These are phyloP conservation scores for Bombus ignitus DNA, from an alignment of 1,140 invertebrate genomes.

Conservation along the genomic window DNA sequence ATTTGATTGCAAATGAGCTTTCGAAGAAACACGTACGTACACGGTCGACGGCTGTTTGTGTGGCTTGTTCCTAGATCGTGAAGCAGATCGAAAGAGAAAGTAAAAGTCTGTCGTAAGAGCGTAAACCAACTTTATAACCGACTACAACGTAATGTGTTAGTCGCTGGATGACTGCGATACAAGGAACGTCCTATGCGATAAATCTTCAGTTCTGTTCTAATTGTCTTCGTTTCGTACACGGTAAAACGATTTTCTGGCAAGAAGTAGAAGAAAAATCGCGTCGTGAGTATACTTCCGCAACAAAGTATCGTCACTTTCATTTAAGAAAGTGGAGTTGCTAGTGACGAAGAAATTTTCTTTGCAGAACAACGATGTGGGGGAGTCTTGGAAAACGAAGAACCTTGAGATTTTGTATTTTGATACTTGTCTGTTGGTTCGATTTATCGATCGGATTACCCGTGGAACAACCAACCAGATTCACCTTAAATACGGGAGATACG, in stretches of 20 bases:
- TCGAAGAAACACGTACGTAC: not conserved
- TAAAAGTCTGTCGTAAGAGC: slow-evolving; percentile 67
- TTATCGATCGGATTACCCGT: slow-evolving; percentile 53
- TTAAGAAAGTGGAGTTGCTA: too few species aligned
- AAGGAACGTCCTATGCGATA: not conserved
- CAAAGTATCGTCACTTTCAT: not conserved
- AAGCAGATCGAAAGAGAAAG: slow-evolving; percentile 68
- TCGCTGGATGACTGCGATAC: slow-evolving; percentile 18
- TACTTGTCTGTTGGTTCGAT: slow-evolving; percentile 4
- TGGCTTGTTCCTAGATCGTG: not conserved
- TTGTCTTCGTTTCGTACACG: not conserved
- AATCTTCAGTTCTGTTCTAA: not conserved
- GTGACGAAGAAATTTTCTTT: not conserved
- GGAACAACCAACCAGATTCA: slow-evolving; percentile 70
- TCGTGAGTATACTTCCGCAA: not conserved
- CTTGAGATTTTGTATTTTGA: not conserved
- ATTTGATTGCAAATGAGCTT: not conserved
- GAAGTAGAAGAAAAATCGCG: not conserved
- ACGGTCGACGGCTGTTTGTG: not conserved
- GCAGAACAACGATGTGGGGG: not conserved
- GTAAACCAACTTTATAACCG: slow-evolving; percentile 30
- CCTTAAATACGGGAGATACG: slow-evolving; percentile 50
- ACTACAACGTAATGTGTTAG: slow-evolving; percentile 45
- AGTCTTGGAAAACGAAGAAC: not conserved
- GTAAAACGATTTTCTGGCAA: not conserved